Evolutionary conservation across 2,888 invertebrate species (phyloP).

Genomic region (Himalopsyche anomala): DNA sequence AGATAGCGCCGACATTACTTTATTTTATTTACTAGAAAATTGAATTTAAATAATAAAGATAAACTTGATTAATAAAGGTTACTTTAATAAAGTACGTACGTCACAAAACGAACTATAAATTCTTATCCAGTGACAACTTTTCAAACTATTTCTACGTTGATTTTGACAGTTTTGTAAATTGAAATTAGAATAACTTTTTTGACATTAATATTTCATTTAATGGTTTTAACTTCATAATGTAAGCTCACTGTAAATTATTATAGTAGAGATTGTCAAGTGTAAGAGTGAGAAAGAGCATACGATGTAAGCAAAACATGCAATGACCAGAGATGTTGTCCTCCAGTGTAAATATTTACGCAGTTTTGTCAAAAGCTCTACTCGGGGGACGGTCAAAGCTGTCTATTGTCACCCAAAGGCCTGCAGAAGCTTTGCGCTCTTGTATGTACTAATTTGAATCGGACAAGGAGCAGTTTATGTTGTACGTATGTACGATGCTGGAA

Average conservation of each 20-base stretch:
- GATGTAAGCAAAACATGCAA: slow-evolving; percentile 63
- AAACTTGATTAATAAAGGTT: no score
- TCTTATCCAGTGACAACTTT: no score
- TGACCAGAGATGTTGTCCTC: slow-evolving; percentile 63
- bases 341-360: slow-evolving; percentile 60
- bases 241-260: background rate
- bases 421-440: slow-evolving; percentile 35
- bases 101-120: no score
- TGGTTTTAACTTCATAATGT: background rate
- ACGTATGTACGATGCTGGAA: slow-evolving; percentile 9
- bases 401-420: slow-evolving; percentile 50
- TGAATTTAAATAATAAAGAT: no score
- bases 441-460: slow-evolving; percentile 60
- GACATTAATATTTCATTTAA: no score
- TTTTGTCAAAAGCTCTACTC: slow-evolving; percentile 48
- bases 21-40: no score
- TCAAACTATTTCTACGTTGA: no score
- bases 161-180: no score
- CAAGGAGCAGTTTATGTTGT: slow-evolving; percentile 14
- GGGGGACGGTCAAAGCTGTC: slow-evolving; percentile 48
- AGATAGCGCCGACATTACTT: no score
- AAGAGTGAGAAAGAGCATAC: background rate
- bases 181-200: no score
- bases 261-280: slow-evolving; percentile 17
- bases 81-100: no score